These are phyloP conservation scores for Florisuga fusca DNA, from an alignment of 2,797 vertebrate genomes.

Conservation along the genomic window DNA sequence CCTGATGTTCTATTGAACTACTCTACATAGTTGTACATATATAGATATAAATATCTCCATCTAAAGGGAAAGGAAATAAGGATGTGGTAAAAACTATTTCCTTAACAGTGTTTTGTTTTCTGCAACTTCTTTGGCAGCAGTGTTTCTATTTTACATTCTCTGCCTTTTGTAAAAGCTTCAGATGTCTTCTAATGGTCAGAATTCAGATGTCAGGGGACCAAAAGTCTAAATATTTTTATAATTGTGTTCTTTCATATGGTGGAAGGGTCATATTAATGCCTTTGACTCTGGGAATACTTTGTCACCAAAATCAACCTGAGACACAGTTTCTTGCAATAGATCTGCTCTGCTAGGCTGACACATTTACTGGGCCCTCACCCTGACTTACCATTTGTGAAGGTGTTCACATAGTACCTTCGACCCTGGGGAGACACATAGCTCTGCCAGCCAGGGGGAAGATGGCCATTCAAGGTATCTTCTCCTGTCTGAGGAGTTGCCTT, in stretches of 20 bases:
- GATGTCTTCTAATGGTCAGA: not conserved
- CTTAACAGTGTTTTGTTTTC: not conserved
- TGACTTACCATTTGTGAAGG: constrained; percentile 91
- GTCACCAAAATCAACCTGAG: not conserved
- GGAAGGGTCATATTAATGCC: not conserved
- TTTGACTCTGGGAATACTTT: not conserved
- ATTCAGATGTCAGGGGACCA: not conserved
- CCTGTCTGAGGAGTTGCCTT: constrained; percentile 86
- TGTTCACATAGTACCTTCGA: constrained; percentile 95
- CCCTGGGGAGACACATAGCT: constrained; percentile 97
- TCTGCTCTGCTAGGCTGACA: not conserved
- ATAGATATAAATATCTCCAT: not conserved
- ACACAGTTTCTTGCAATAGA: not conserved
- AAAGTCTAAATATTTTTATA: not conserved
- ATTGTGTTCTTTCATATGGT: not conserved
- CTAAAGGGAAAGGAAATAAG: not conserved
- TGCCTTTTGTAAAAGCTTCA: not conserved
- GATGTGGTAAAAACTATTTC: not conserved
- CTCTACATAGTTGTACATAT: not conserved
- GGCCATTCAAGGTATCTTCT: constrained; percentile 83
- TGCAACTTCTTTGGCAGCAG: not conserved
- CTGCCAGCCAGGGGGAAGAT: constrained; percentile 92
- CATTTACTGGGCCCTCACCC: not conserved
- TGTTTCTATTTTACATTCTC: not conserved
- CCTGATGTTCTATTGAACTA: not conserved